A percentile compares a stretch with the other conserved stretches of the same genome.
These are phyloP conservation scores for Sylvia borin DNA, from an alignment of 2,797 vertebrate genomes.

Conservation along the genomic window DNA sequence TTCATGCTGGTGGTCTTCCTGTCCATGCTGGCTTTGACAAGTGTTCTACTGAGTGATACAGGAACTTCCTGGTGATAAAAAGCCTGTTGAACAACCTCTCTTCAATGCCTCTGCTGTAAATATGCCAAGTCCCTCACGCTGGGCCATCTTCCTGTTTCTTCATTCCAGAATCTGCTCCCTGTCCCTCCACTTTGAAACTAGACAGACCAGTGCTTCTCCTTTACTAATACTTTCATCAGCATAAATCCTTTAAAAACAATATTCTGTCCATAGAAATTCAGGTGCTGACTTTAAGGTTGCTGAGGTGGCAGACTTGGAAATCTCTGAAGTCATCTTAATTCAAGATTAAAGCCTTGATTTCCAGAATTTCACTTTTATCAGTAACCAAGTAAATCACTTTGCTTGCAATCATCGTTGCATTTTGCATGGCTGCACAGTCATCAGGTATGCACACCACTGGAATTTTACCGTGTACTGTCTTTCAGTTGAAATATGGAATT, in stretches of 20 bases:
- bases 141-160: conserved; percentile 38
- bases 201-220: conserved; percentile 48
- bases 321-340: not conserved
- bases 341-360: not conserved
- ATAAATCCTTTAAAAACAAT: not conserved
- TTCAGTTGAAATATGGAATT: not conserved
- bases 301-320: not conserved
- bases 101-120: not conserved
- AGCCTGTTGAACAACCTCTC: not conserved
- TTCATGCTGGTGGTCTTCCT: not conserved
- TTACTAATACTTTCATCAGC: not conserved
- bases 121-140: not conserved
- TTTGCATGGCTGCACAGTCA: not conserved
- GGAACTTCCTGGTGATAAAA: not conserved
- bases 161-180: conserved; percentile 5
- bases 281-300: not conserved
- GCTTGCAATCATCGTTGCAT: not conserved
- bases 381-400: not conserved
- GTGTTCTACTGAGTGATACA: not conserved
- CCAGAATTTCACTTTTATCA: not conserved
- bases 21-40: not conserved
- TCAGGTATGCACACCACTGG: not conserved
- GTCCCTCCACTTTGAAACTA: conserved; percentile 16
- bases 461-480: not conserved
- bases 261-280: not conserved